These are phyloP conservation scores for Aplidium turbinatum DNA, from an alignment of 23 tunicate species.

Conservation along the genomic window DNA sequence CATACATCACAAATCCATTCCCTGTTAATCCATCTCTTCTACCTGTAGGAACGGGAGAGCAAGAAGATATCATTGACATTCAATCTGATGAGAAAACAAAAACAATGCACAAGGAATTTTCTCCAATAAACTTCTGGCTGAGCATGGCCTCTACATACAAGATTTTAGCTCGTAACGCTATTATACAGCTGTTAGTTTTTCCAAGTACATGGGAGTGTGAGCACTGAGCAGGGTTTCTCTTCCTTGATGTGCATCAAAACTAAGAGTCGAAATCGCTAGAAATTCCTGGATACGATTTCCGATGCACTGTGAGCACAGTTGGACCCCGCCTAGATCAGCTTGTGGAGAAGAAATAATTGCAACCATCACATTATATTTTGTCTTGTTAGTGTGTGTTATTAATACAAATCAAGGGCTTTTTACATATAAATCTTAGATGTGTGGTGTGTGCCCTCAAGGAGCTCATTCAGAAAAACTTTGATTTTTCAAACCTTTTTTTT, in stretches of 20 bases:
- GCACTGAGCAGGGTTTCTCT: conserved; percentile 8
- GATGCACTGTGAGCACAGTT: conserved; percentile 43
- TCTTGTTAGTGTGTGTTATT: conserved; percentile 3
- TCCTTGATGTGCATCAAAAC: conserved; percentile 24
- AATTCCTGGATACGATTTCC: conserved; percentile 33
- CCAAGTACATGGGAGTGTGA: conserved; percentile 28
- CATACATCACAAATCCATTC: conserved; percentile 39
- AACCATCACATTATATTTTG: conserved; percentile 33
- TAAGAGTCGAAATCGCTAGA: conserved; percentile 22
- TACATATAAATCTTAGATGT: too few species aligned
- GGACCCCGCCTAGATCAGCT: conserved; percentile 30
- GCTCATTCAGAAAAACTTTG: too few species aligned
- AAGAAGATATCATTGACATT: conserved; percentile 47
- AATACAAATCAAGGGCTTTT: too few species aligned
- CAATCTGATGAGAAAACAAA: conserved; percentile 52
- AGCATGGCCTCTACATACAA: conserved; percentile 38
- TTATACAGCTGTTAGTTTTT: conserved; percentile 22
- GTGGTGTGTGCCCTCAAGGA: too few species aligned
- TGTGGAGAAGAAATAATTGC: conserved; percentile 33
- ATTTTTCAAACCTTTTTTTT: too few species aligned
- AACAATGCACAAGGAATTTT: conserved; percentile 45
- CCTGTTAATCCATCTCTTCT: conserved; percentile 33
- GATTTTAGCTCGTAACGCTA: conserved; percentile 22
- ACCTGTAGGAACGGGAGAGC: conserved; percentile 53
- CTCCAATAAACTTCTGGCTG: conserved; percentile 59